Base-by-base conservation (phyloP, 2,888 invertebrate genomes). In the Patella pellucida region DNA sequence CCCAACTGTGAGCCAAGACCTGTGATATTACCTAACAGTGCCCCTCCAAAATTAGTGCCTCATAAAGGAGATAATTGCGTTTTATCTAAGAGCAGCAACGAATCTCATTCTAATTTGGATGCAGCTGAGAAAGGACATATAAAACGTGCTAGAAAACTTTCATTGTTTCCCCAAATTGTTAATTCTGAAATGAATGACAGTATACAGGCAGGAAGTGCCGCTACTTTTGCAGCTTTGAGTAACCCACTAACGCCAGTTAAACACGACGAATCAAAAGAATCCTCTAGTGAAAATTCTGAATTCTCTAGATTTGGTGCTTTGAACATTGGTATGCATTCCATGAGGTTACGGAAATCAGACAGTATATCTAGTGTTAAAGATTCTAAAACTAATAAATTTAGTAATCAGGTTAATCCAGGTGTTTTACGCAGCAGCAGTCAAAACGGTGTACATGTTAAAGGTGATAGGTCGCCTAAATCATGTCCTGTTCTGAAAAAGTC, bases 131-230 rank as follows among this genome's bases (percentile, higher is more conserved):
- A 62, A 62, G 41, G 41, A 41, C 2, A 62, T 23, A 11, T 23
- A 11, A 62, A 62, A 62, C 19, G 62, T 11, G 14, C 62, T 3
- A 62, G 62, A 62, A 62, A 62, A 15, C 62, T 62, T 62, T 62
- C 62, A 62, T 23, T 62, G 14, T 62, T 62, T 23, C 62, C 62
- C 23, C 62, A 62, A 23, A 62, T 62, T 62, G 11, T 62, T 23
- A 62, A 62, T 52, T 74, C 78, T 67, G 79, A 80, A 71, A 79
- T 85, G 72, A 84, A 85, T 56, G 85, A 85, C 74, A 85, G 85
- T 78, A 77, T 85, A 7, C 85, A 85, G 74, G 79, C 84, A 15
- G 62, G 70, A 14, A 73, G 73, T 2, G 71, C 74, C 2, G 23
- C 68, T 7, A 15, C 68, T 7, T 23, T 68, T 23, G 41, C 68